Conservation (phyloP, 2,888 invertebrate genomes). For the Papilio elwesi region DNA sequence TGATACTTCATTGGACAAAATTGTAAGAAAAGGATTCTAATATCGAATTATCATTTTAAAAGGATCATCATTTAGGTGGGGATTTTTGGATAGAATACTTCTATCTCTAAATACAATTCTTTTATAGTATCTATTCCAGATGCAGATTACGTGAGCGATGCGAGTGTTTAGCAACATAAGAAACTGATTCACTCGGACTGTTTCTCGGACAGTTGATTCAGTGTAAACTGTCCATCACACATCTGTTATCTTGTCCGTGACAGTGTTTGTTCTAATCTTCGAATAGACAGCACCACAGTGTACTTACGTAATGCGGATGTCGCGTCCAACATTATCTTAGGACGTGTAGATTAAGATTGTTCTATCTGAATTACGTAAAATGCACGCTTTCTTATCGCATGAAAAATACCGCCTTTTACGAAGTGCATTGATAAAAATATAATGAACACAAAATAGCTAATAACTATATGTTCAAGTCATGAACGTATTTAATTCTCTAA, state of each 20-base stretch:
- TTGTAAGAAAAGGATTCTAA: no score
- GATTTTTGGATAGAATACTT: no score
- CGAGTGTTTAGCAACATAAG: neutral
- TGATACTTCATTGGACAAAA: no score
- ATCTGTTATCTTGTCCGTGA: constrained; percentile 32
- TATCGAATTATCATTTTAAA: no score
- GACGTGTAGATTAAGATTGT: constrained; percentile 3
- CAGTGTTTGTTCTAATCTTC: constrained; percentile 28
- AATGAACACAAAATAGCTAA: neutral
- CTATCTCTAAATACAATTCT: no score
- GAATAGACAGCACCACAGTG: neutral
- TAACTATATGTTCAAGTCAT: neutral
- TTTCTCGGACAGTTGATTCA: constrained; percentile 14
- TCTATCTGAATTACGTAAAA: constrained; percentile 14
- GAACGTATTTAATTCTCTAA: neutral
- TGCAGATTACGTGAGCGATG: no score
- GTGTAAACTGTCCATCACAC: constrained; percentile 20
- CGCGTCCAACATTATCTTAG: neutral
- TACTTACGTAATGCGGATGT: constrained; percentile 25
- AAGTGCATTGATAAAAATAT: neutral
- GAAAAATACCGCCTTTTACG: neutral
- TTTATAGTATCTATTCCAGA: no score
- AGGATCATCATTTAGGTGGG: no score
- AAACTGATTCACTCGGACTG: neutral
- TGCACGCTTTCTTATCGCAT: constrained; percentile 5